These are phyloP conservation scores for Fregetta grallaria DNA, from an alignment of 2,113 vertebrate species.

Conservation along the genomic window DNA sequence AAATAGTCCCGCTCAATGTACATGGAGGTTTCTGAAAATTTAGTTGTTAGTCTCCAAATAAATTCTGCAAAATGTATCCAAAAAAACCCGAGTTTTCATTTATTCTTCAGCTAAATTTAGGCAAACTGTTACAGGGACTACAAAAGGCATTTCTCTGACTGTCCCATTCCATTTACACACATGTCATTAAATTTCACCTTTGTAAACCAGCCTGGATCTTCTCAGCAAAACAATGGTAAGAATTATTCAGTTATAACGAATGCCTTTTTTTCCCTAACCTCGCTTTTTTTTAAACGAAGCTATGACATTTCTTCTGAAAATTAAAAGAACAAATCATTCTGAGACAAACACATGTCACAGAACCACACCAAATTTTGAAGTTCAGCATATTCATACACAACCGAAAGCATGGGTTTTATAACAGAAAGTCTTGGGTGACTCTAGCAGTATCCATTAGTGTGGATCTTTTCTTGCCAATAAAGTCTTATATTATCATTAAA, in stretches of 20 bases:
- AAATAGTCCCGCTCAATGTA: background rate
- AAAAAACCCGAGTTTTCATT: background rate
- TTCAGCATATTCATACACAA: background rate
- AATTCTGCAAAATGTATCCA: background rate
- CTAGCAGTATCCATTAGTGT: background rate
- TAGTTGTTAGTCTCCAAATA: background rate
- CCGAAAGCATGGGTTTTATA: background rate
- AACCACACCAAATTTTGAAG: background rate
- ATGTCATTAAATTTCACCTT: background rate
- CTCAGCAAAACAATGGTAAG: background rate
- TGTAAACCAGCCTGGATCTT: background rate
- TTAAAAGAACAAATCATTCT: background rate
- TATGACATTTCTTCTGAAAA: background rate
- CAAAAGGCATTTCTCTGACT: background rate
- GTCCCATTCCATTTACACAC: background rate
- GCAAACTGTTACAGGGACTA: background rate
- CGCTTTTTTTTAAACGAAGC: background rate
- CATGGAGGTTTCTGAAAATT: background rate
- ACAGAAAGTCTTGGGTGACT: background rate
- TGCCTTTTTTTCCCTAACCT: background rate
- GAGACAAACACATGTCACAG: background rate
- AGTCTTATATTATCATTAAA: background rate
- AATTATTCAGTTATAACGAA: background rate
- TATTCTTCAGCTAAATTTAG: background rate
- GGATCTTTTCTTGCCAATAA: background rate